These are phyloP conservation scores for Sminthurides bifidus DNA, from an alignment of 1,140 invertebrate species.

Conservation along the genomic window DNA sequence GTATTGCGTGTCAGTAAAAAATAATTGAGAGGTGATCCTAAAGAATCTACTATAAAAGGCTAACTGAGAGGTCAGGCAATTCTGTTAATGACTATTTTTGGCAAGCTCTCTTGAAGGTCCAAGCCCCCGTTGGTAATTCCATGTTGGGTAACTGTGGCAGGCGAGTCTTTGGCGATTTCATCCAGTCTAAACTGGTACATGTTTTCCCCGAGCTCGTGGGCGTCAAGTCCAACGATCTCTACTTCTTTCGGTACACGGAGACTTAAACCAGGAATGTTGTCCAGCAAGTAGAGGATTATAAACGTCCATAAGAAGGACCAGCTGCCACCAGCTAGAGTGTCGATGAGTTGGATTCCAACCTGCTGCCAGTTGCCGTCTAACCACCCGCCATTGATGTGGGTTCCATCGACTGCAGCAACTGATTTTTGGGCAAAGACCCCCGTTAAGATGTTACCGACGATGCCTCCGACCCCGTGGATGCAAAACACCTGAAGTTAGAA, in stretches of 20 bases:
- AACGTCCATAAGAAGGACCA: slow-evolving; percentile 25
- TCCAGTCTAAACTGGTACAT: slow-evolving; percentile 25
- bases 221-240: slow-evolving; percentile 22
- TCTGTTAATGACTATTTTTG: no score
- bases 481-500: slow-evolving; percentile 28
- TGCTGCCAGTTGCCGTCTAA: slow-evolving; percentile 27
- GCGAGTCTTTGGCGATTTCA: no score
- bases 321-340: slow-evolving; percentile 18
- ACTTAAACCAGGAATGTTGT: slow-evolving; percentile 27
- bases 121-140: no score
- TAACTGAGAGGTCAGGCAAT: no score
- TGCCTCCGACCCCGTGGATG: slow-evolving; percentile 25
- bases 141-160: no score
- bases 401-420: slow-evolving; percentile 22
- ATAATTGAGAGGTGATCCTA: no score
- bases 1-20: no score
- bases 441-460: slow-evolving; percentile 26
- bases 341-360: slow-evolving; percentile 16
- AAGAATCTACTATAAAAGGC: no score
- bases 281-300: slow-evolving; percentile 21
- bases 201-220: slow-evolving; percentile 19
- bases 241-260: slow-evolving; percentile 15
- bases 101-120: no score
- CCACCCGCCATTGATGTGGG: slow-evolving; percentile 24
- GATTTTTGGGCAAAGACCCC: slow-evolving; percentile 25